Percentiles rank a stretch among this genome's conserved stretches.
Evolutionary conservation across 1,140 invertebrate species (phyloP).

Genomic region (Leptoteleia sp.): DNA sequence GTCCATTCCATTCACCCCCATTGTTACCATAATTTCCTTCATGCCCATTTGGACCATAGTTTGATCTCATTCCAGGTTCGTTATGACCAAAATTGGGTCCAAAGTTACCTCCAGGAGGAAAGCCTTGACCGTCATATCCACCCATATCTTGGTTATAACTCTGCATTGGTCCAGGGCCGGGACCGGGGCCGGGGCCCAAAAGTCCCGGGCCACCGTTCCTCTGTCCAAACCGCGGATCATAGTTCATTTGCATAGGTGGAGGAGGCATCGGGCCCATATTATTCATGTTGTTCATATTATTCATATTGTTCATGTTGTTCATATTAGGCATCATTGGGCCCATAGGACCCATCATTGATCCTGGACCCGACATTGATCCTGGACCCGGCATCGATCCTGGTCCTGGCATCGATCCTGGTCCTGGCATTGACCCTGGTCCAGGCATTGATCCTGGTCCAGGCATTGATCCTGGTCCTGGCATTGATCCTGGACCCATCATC

Average conservation of each 20-base stretch:
- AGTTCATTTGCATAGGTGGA: conserved; percentile 72
- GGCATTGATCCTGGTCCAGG: no score
- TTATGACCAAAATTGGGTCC: conserved; percentile 63
- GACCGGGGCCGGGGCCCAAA: conserved; percentile 75
- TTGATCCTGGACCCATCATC: conserved; percentile 78
- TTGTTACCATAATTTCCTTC: no score
- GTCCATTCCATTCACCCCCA: conserved; percentile 67
- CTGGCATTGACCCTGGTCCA: no score
- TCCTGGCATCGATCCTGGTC: no score
- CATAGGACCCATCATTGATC: conserved; percentile 77
- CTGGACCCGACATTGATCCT: no score
- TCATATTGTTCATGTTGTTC: conserved; percentile 20
- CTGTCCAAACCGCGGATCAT: conserved; percentile 75
- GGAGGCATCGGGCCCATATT: conserved; percentile 45
- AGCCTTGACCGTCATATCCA: conserved; percentile 69
- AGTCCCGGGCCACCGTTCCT: conserved; percentile 76
- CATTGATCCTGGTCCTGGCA: no score
- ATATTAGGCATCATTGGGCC: conserved; percentile 55
- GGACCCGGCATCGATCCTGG: no score
- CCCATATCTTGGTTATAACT: conserved; percentile 70
- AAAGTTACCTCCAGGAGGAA: conserved; percentile 69
- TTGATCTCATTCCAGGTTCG: conserved; percentile 46
- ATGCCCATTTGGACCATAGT: no score
- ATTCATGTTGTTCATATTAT: conserved; percentile 25
- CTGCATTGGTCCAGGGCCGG: conserved; percentile 73